Conservation (phyloP, 2,113 vertebrate genomes). For the Calyptommatus sinebrachiatus region DNA sequence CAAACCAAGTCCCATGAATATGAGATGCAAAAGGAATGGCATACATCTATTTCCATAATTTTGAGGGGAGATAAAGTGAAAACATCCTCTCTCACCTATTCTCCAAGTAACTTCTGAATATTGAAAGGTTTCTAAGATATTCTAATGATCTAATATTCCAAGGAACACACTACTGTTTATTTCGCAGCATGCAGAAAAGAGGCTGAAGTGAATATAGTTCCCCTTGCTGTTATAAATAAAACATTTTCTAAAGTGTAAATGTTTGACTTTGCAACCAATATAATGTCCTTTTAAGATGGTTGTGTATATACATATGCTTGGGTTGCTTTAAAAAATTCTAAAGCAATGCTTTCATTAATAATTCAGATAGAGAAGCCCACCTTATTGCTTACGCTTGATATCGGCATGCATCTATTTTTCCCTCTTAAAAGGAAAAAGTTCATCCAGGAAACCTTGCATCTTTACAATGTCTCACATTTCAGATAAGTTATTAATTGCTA, state of each 20-base stretch:
- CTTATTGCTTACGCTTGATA: neutral
- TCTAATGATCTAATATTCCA: conserved; percentile 17
- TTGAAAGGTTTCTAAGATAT: neutral
- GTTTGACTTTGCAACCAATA: conserved; percentile 13
- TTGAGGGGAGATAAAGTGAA: neutral
- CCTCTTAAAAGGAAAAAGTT: neutral
- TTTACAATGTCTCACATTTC: neutral
- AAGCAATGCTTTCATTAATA: conserved; percentile 29
- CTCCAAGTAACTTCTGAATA: conserved; percentile 10
- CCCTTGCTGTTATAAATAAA: conserved; percentile 30
- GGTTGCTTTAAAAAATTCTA: conserved; percentile 6
- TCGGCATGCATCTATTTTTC: neutral
- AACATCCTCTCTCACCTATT: neutral
- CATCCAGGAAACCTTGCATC: neutral
- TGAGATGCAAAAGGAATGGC: neutral
- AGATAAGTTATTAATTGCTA: neutral
- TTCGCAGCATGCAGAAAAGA: conserved; percentile 25
- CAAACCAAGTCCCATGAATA: neutral
- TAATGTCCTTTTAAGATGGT: conserved; percentile 22
- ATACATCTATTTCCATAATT: neutral
- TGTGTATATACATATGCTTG: conserved; percentile 5
- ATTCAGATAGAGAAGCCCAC: conserved; percentile 15
- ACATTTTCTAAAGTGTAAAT: conserved; percentile 17
- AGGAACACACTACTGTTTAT: conserved; percentile 10
- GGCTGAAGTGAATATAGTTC: conserved; percentile 14